Conservation (phyloP, 2,113 vertebrate genomes). For the Crypturellus undulatus region DNA sequence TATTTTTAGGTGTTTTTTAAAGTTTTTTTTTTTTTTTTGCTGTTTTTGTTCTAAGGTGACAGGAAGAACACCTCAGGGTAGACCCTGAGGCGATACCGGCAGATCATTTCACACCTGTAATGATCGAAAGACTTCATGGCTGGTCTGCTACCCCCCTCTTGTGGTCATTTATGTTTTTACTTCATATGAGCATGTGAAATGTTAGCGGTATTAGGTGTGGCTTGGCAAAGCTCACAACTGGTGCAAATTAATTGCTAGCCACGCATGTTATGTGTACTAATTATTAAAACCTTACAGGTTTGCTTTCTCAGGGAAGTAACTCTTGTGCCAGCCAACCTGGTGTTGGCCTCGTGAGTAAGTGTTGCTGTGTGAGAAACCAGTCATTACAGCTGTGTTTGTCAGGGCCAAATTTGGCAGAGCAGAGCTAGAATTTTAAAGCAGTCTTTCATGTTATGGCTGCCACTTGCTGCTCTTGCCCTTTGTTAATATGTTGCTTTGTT, state of each 20-base stretch:
- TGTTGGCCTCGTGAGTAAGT: rapidly evolving
- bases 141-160: constrained; percentile 51
- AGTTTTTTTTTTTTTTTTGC: too few relatives aligned
- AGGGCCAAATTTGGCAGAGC: neutral
- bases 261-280: neutral
- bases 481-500: neutral
- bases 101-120: rapidly evolving
- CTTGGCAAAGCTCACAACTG: neutral
- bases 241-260: neutral
- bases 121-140: neutral
- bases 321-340: neutral
- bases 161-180: neutral
- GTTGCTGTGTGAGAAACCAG: neutral
- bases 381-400: rapidly evolving
- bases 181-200: rapidly evolving
- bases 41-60: too few relatives aligned
- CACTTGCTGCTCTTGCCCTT: neutral
- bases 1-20: too few relatives aligned
- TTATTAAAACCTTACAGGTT: neutral
- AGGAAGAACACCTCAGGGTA: too few relatives aligned
- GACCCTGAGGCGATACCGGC: rapidly evolving
- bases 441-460: neutral
- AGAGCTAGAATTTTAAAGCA: neutral
- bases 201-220: neutral
- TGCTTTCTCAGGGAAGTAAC: neutral